These are phyloP conservation scores for Hyles lineata DNA, from an alignment of 2,888 invertebrate species.

Conservation along the genomic window DNA sequence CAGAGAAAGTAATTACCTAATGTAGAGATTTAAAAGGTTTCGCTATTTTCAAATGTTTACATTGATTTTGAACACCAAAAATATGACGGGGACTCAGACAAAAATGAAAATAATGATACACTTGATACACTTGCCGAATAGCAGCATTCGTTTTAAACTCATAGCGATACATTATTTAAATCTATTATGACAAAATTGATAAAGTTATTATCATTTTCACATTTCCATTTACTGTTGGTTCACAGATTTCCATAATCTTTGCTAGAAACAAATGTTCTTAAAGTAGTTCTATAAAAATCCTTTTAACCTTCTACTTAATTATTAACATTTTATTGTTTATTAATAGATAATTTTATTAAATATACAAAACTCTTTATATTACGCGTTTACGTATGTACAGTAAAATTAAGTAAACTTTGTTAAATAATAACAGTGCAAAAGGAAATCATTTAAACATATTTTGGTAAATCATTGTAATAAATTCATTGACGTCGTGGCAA, in stretches of 20 bases:
- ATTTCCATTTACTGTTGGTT: too few species aligned
- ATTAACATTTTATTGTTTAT: too few species aligned
- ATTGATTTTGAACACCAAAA: neutral
- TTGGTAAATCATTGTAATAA: constrained; percentile 8
- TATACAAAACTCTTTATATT: too few species aligned
- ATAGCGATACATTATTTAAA: too few species aligned
- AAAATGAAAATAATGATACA: neutral
- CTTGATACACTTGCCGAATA: neutral
- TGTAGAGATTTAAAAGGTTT: constrained; percentile 49
- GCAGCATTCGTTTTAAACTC: neutral
- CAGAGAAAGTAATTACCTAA: constrained; percentile 52
- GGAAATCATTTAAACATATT: constrained; percentile 3
- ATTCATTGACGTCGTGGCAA: neutral
- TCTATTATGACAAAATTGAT: too few species aligned
- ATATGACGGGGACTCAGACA: constrained; percentile 4
- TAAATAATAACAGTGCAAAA: neutral
- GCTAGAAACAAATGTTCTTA: too few species aligned
- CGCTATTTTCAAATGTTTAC: constrained; percentile 40
- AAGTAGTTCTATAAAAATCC: too few species aligned
- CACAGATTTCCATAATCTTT: too few species aligned
- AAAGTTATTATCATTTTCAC: too few species aligned
- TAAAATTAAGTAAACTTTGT: neutral
- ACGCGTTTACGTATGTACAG: too few species aligned
- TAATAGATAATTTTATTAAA: too few species aligned
- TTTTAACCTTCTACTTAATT: too few species aligned